phyloP scores from a whole-genome alignment of 2,113 vertebrate genomes.

The Genyomyrus donnyi region DNA sequence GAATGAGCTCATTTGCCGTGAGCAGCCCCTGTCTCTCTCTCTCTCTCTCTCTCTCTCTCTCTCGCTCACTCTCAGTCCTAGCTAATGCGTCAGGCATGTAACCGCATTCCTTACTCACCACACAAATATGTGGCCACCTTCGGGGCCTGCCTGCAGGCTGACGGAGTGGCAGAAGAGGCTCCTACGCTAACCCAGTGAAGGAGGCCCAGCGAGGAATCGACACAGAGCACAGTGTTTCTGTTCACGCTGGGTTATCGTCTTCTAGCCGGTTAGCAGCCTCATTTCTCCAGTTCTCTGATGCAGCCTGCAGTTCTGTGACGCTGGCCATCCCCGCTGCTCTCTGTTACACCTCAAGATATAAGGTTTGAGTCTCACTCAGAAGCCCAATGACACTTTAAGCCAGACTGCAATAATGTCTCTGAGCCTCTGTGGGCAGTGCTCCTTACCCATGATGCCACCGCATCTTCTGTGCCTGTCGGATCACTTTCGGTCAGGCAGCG shows the following conservation, averaged over 20 bases:
- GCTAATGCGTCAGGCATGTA: constrained; percentile 72
- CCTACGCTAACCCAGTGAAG: constrained; percentile 44
- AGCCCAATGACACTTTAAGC: neutral
- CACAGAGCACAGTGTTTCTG: neutral
- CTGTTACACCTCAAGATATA: neutral
- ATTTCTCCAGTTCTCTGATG: neutral
- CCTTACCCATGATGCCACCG: neutral
- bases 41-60: constrained; percentile 17
- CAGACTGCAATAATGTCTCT: neutral
- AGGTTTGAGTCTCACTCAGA: neutral
- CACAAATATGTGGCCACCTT: constrained; percentile 76
- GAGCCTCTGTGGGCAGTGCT: neutral
- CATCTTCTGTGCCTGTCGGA: neutral
- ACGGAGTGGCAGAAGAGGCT: constrained; percentile 27
- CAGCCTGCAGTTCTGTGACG: neutral
- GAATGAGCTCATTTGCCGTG: constrained; percentile 70
- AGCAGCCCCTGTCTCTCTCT: constrained; percentile 39
- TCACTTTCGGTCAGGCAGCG: neutral
- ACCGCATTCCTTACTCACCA: constrained; percentile 88
- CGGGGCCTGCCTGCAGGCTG: constrained; percentile 48
- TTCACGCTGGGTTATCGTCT: neutral
- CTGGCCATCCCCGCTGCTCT: neutral
- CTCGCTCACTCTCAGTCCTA: constrained; percentile 56
- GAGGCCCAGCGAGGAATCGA: constrained; percentile 9
- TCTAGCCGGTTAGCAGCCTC: neutral